Base-by-base conservation (phyloP, 2,888 invertebrate species). In the Lepidocyrtoides sp. region DNA sequence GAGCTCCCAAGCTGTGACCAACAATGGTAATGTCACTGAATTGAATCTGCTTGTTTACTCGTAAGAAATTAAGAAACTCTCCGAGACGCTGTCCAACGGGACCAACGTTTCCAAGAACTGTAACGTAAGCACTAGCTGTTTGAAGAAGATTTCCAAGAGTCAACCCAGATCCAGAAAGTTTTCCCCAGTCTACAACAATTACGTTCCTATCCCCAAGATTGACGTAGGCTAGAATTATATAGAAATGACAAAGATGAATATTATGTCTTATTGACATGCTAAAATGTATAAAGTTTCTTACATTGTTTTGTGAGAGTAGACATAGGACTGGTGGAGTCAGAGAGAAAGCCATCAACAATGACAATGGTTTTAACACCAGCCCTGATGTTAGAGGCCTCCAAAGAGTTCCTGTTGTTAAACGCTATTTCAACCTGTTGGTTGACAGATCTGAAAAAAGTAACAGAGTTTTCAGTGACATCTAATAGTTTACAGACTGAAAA, bases 1-100 rank as follows among this genome's bases (percentile, higher is more conserved):
- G 93, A 44, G 92, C 89, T 32, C 93, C 93, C 23, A 93, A 63
- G 32, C 91, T 92, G 72, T 91, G 91, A 0, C 93, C 91, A 12
- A 93, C 81, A 26, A 93, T 89, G 29, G 91, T 89, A 1, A 93
- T 57, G 17, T 92, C 69, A 14, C 26, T 48, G n/a, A 86, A 79
- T 20, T 48, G 44, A 17, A 93, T 84, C 0, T 86, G 51, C 36
- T 91, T 91, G 23, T 88, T 48, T 0, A 7, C 36, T 60, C 36
- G 41, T 29, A 93, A 57, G 29, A 93, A 92, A 2, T 92, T 23
- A 8, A 91, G 17, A 72, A 93, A 92, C 1, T 92, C 91, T 2
- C 92, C 93, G 12, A 93, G 7, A 14, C 92, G 57, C 1, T 60
- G 17, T 12, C 91, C 93, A 32, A 91, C 86, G 0, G 91, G 89